These are phyloP conservation scores for Brachirus orientalis DNA, from an alignment of 2,113 vertebrate species.

Conservation along the genomic window DNA sequence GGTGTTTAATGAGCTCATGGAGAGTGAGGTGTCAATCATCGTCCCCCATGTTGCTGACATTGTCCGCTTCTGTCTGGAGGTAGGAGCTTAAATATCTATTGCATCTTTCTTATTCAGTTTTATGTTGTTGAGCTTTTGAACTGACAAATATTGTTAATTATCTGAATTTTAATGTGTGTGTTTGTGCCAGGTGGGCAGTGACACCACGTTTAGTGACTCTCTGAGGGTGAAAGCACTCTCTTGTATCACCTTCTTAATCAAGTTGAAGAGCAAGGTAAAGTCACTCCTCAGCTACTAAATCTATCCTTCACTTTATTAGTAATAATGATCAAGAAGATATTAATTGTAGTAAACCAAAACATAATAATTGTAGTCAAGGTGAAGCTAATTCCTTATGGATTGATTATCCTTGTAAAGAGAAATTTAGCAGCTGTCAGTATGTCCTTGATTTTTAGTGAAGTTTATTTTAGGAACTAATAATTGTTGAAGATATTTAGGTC, in stretches of 20 bases:
- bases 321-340: no score
- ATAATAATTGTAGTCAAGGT: no score
- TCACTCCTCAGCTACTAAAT: no score
- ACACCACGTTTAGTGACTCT: constrained; percentile 77
- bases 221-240: constrained; percentile 87
- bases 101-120: neutral
- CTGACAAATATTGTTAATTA: neutral
- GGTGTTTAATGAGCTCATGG: constrained; percentile 89
- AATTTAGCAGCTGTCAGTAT: no score
- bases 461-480: no score
- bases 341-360: no score
- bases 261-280: constrained; percentile 86
- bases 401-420: no score
- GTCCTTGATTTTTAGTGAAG: no score
- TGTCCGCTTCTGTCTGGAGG: constrained; percentile 88
- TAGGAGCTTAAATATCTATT: constrained; percentile 28
- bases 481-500: no score
- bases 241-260: constrained; percentile 86
- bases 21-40: constrained; percentile 86
- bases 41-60: constrained; percentile 84
- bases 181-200: constrained; percentile 81
- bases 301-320: no score
- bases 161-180: neutral
- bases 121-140: neutral
- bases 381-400: no score